A percentile compares a stretch with the other conserved stretches of the same genome.
These are phyloP conservation scores for Drosophila meridionalis DNA, from an alignment of 2,888 invertebrate species.

Conservation along the genomic window DNA sequence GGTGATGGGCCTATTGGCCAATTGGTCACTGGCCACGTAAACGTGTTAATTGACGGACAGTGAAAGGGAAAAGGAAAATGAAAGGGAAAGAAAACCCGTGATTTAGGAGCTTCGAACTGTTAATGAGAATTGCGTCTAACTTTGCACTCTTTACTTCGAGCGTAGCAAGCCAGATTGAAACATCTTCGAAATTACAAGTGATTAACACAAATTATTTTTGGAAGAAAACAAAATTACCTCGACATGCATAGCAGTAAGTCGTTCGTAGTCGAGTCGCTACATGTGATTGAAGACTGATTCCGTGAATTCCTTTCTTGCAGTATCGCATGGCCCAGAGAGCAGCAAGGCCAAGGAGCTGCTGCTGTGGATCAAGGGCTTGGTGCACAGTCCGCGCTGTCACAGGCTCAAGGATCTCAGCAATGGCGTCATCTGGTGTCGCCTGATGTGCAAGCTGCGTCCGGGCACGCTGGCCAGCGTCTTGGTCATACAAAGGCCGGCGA, in stretches of 20 bases:
- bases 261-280: background rate
- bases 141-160: background rate
- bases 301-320: background rate
- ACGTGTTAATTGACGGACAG: conserved; percentile 24
- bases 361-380: conserved; percentile 28
- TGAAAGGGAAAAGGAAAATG: background rate
- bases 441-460: conserved; percentile 34
- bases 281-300: background rate
- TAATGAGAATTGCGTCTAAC: conserved; percentile 20
- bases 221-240: background rate
- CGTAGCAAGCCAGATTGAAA: conserved; percentile 14
- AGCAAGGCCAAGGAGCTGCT: conserved; percentile 12
- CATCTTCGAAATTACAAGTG: conserved; percentile 19
- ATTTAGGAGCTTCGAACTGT: background rate
- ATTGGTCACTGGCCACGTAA: conserved; percentile 15
- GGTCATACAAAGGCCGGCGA: conserved; percentile 34
- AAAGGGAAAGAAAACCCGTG: no score
- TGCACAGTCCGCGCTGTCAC: conserved; percentile 17
- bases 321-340: background rate
- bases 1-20: conserved; percentile 29
- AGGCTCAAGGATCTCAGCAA: conserved; percentile 23
- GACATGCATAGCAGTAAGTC: conserved; percentile 23
- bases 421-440: conserved; percentile 36
- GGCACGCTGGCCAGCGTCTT: conserved; percentile 38
- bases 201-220: conserved; percentile 14